phyloP scores from a whole-genome alignment of 2,888 invertebrate genomes.

The Drosophila tripunctata region DNA sequence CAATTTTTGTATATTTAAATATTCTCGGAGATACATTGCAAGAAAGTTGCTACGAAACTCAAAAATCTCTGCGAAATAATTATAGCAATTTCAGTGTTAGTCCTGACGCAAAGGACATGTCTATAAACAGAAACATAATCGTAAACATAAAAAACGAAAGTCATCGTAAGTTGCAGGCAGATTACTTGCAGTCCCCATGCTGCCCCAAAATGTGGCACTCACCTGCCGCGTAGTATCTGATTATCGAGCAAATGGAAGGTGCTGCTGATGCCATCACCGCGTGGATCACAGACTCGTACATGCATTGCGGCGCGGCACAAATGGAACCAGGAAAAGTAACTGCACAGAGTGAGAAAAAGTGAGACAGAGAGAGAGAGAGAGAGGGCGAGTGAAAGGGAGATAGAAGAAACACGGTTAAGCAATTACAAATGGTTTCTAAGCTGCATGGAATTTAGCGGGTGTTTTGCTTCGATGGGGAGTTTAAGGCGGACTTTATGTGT shows the following conservation, averaged over 20 bases:
- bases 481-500: neutral
- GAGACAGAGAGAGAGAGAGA: neutral
- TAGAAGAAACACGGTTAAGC: neutral
- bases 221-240: slow-evolving; percentile 86
- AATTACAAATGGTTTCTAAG: slow-evolving; percentile 1
- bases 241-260: slow-evolving; percentile 86
- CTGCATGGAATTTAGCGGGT: neutral
- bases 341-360: slow-evolving; percentile 66
- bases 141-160: slow-evolving; percentile 15
- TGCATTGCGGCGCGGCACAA: slow-evolving; percentile 86
- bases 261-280: slow-evolving; percentile 87
- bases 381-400: neutral
- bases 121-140: slow-evolving; percentile 10
- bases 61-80: neutral
- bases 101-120: neutral
- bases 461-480: neutral
- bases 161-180: slow-evolving; percentile 26
- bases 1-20: too few relatives aligned
- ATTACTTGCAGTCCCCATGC: slow-evolving; percentile 16
- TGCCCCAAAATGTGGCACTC: slow-evolving; percentile 31
- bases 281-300: slow-evolving; percentile 86
- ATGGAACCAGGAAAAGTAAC: slow-evolving; percentile 87
- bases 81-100: neutral
- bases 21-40: too few relatives aligned
- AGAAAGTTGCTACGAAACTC: neutral